Percentiles rank a stretch among this genome's conserved stretches.
These are phyloP conservation scores for Limenitis camilla DNA, from an alignment of 2,888 invertebrate species.

Conservation along the genomic window DNA sequence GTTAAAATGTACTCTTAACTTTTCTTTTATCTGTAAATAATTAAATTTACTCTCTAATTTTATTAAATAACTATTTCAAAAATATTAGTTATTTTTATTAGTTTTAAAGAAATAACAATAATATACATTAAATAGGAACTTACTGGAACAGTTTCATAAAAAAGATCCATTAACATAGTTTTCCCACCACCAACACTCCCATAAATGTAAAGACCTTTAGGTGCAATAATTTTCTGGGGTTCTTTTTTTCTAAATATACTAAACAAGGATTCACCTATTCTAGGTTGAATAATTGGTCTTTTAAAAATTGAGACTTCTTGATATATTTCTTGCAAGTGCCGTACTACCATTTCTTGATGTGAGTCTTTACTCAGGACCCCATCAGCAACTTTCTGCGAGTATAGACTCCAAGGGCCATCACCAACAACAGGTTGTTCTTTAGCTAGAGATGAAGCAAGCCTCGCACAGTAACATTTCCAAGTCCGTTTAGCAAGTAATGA, in stretches of 20 bases:
- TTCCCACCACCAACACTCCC: slow-evolving; percentile 97
- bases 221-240: slow-evolving; percentile 67
- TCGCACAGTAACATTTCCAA: slow-evolving; percentile 48
- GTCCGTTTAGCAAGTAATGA: slow-evolving; percentile 42
- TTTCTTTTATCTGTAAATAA: slow-evolving; percentile 79
- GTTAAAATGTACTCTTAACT: slow-evolving; percentile 94
- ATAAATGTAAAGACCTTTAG: slow-evolving; percentile 89
- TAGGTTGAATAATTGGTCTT: slow-evolving; percentile 40
- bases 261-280: slow-evolving; percentile 39
- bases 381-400: slow-evolving; percentile 73
- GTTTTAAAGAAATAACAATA: background rate
- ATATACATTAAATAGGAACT: slow-evolving; percentile 20
- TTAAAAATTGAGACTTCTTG: slow-evolving; percentile 76
- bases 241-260: slow-evolving; percentile 52
- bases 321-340: slow-evolving; percentile 81
- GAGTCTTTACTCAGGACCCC: slow-evolving; percentile 79
- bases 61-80: background rate
- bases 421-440: slow-evolving; percentile 31
- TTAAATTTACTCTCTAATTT: no score
- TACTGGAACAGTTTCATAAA: slow-evolving; percentile 80
- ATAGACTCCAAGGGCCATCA: slow-evolving; percentile 68
- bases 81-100: background rate
- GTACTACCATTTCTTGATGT: slow-evolving; percentile 81
- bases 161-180: slow-evolving; percentile 99
- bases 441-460: slow-evolving; percentile 47